Evolutionary conservation across 2,888 invertebrate species (phyloP).

Genomic region (Orthosia cruda): DNA sequence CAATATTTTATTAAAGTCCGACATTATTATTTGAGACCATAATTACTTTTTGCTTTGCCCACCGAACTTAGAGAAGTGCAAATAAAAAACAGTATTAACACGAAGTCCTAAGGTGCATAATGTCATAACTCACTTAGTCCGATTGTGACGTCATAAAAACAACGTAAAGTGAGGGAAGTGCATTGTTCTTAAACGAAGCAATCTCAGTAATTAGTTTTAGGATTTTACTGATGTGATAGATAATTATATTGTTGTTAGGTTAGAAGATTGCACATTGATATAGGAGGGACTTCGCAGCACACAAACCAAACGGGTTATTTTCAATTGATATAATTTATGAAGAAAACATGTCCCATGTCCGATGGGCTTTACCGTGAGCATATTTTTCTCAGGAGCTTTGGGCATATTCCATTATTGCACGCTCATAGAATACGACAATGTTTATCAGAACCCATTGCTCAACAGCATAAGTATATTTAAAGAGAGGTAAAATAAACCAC

Average conservation of each 20-base stretch:
- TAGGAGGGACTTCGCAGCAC: background rate
- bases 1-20: constrained; percentile 24
- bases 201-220: background rate
- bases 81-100: constrained; percentile 12
- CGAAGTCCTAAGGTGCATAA: constrained; percentile 5
- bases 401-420: background rate
- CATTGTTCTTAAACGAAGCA: background rate
- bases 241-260: background rate
- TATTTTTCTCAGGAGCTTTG: background rate
- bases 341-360: background rate
- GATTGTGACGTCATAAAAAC: background rate
- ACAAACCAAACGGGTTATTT: background rate
- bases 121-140: background rate
- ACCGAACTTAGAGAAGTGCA: constrained; percentile 5
- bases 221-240: background rate
- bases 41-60: constrained; percentile 13
- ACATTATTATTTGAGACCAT: constrained; percentile 9
- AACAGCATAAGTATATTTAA: too few species aligned
- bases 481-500: too few species aligned
- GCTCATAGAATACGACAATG: too few species aligned
- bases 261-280: background rate
- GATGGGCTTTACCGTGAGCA: background rate
- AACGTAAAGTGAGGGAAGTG: background rate
- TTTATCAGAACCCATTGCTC: too few species aligned
- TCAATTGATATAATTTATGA: background rate